Base-by-base conservation (phyloP, 2,797 vertebrate species). In the Chelmon rostratus region DNA sequence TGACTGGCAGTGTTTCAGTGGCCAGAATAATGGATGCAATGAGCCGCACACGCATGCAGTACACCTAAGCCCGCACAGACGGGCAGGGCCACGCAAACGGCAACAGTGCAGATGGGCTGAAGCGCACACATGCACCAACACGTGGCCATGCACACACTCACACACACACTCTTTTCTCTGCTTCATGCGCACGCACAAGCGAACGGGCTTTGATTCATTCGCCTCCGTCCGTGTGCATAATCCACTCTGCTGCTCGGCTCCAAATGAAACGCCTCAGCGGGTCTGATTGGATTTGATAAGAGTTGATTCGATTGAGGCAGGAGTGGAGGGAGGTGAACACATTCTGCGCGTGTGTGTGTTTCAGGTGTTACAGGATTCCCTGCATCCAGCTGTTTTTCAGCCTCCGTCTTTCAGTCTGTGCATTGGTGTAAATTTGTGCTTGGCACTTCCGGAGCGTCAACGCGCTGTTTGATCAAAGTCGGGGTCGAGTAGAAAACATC, bases 241-340 rank as follows among this genome's bases (percentile, higher is more conserved):
- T 88, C 88, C 71, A 81, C 90, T 91, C 71, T 73, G 70, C 65
- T 13, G 76, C 83, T 78, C 31, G 11, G 76, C 71, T 86, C 74
- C 66, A 78, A 90, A 92, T 94, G 86, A 93, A 93, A 93, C 44
- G 88, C 90, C 85, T 90, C 88, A 56, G 79, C 88, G 79, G 72
- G 69, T 66, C 74, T 90, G 91, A 94, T 91, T 91, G 83, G 91
- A 94, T 92, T 90, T 89, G 86, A 93, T 92, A 78, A 84, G 81
- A 86, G 83, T 47, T 88, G 82, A 93, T 93, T 92, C 76, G 66
- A 88, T 89, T 84, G 77, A n/a, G 79, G 78, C 66, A 40, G 56
- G 49, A 67, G 35, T n/a, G 63, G 69, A 63, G 57, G 56, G 67
- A 65, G 72, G 68, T 40, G 68, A 83, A 63, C 54, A 63, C 69